phyloP scores from a whole-genome alignment of 2,797 vertebrate genomes.

The Mormyrops boulengeri region DNA sequence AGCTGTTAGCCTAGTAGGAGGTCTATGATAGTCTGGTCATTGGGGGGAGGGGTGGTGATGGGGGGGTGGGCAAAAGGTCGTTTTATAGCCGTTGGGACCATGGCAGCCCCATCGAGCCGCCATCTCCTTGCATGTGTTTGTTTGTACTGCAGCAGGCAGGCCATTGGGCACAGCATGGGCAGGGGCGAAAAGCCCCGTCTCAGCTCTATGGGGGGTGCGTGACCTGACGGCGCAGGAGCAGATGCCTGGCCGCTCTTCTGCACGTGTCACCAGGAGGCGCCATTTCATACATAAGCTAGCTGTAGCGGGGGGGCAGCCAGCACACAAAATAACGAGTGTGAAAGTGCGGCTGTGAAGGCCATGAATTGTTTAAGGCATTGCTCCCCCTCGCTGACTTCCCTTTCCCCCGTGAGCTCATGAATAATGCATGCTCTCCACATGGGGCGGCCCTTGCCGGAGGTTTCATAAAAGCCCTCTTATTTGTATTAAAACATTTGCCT shows the following conservation, averaged over 20 bases:
- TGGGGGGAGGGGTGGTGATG: constrained; percentile 18
- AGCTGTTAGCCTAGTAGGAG: constrained; percentile 31
- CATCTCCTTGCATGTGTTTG: constrained; percentile 50
- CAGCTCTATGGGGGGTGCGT: constrained; percentile 4
- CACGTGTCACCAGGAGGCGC: not conserved
- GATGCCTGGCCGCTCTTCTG: not conserved
- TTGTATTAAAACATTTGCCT: constrained; percentile 85
- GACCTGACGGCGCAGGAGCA: not conserved
- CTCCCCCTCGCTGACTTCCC: constrained; percentile 24
- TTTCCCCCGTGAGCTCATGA: constrained; percentile 70
- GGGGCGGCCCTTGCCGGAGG: constrained; percentile 51
- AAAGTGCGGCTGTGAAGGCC: constrained; percentile 52
- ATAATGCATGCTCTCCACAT: constrained; percentile 62
- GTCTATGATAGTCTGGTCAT: constrained; percentile 31
- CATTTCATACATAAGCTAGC: not conserved
- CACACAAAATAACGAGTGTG: not conserved
- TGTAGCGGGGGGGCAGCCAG: constrained; percentile 22
- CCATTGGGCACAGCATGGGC: constrained; percentile 82
- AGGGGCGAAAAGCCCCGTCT: constrained; percentile 61
- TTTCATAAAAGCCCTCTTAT: constrained; percentile 68
- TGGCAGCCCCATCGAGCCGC: not conserved
- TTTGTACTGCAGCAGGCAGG: constrained; percentile 68
- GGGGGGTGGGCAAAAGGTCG: not conserved
- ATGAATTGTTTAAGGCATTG: constrained; percentile 49
- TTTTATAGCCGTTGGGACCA: not conserved